Percentiles rank a stretch among this genome's conserved stretches.
These are phyloP conservation scores for Esox lucius DNA, from an alignment of 2,797 vertebrate species.

Conservation along the genomic window DNA sequence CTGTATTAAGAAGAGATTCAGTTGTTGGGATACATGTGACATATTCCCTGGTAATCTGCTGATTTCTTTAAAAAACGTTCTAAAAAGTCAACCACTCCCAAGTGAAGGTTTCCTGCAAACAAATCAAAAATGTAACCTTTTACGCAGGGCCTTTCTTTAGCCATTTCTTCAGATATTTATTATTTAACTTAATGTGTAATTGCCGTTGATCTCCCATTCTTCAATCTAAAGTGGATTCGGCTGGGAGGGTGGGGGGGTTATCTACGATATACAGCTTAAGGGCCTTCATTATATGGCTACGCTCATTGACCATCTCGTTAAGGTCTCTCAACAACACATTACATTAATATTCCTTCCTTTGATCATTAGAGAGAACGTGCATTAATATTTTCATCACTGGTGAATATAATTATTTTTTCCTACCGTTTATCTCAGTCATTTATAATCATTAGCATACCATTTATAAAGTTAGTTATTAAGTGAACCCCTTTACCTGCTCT, in stretches of 20 bases:
- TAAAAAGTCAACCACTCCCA: background rate
- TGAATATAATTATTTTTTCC: conserved; percentile 10
- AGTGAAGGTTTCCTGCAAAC: background rate
- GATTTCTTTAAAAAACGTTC: background rate
- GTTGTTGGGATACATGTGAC: background rate
- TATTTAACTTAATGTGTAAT: background rate
- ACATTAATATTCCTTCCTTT: conserved; percentile 29
- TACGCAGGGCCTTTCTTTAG: background rate
- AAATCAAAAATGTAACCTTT: background rate
- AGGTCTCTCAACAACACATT: conserved; percentile 5
- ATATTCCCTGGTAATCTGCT: background rate
- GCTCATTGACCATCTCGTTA: background rate
- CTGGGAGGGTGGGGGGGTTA: background rate
- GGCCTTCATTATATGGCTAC: conserved; percentile 14
- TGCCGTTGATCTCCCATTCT: background rate
- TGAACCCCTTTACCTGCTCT: conserved; percentile 82
- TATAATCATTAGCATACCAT: background rate
- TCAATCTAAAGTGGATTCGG: background rate
- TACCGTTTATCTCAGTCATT: background rate
- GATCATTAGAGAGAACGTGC: conserved; percentile 12
- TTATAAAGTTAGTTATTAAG: background rate
- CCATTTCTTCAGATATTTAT: too few species aligned
- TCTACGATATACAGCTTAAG: background rate
- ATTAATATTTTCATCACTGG: conserved; percentile 13
- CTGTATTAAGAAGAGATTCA: background rate